These are phyloP conservation scores for Podargus strigoides DNA, from an alignment of 2,797 vertebrate species.

Conservation along the genomic window DNA sequence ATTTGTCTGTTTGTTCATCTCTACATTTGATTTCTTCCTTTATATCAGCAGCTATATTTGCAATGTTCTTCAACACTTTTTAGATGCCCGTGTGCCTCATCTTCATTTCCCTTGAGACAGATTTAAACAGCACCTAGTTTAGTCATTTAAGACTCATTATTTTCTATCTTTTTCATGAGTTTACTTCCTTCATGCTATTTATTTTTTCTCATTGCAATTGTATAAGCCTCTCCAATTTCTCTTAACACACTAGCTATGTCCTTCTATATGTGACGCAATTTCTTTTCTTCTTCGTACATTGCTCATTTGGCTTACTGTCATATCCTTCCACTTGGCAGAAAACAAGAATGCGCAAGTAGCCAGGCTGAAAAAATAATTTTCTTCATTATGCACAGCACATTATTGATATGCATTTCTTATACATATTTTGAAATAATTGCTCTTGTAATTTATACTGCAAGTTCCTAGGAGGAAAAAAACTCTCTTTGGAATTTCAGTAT, in stretches of 20 bases:
- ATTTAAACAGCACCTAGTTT: not conserved
- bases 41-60: not conserved
- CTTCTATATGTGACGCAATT: not conserved
- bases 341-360: not conserved
- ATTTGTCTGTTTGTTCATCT: not conserved
- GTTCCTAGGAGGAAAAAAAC: not conserved
- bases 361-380: not conserved
- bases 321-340: not conserved
- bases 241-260: not conserved
- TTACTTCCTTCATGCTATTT: slow-evolving; percentile 8
- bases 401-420: not conserved
- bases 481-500: not conserved
- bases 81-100: not conserved
- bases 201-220: not conserved
- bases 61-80: not conserved
- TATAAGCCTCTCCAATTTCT: not conserved
- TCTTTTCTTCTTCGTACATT: not conserved
- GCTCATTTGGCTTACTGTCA: not conserved
- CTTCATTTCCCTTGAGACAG: not conserved
- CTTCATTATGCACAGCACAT: not conserved
- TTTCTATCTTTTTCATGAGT: slow-evolving; percentile 4
- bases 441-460: not conserved
- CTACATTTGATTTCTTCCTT: not conserved
- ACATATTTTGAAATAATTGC: not conserved
- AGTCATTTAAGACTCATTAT: not conserved